Base-by-base conservation (phyloP, 2,113 vertebrate genomes). In the Anguilla rostrata region DNA sequence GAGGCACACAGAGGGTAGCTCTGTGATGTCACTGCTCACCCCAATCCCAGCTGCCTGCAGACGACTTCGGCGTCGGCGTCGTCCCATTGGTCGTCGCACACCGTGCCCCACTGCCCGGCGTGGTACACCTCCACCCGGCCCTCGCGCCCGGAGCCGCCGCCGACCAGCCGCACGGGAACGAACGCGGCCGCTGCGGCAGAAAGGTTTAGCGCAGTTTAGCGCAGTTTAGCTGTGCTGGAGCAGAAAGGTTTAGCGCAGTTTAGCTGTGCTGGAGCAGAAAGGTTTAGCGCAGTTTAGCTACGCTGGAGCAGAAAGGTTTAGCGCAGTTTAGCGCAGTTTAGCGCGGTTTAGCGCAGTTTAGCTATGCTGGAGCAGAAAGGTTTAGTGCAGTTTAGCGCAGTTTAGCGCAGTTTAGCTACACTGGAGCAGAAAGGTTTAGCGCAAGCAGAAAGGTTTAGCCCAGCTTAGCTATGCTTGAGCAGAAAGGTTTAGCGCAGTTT, bases 61-160 rank as follows among this genome's bases (percentile, higher is more conserved):
- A 99, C 93, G 83, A 99, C 98, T 91, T 99, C 98, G 40, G 98
- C 98, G 78, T 99, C 98, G 0, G 95, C 97, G n/a, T 98, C 96
- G 11, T 99, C 98, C 98, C 98, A 99, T 83, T 99, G 97, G 91
- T 99, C 97, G 0, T 99, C 98, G 79, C 98, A 99, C 87, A 99
- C 89, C 1, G 98, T 98, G 0, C 98, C 98, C 98, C 98, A 99
- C 89, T 97, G 97, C 22, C 98, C 97, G 0, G 94, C 95, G 0
- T 96, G 96, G 92, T 96, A 97, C 66, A 99, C 94, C 91, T 99
- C 98, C 41, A 99, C 97, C 75, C 97, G 95, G 89, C 98, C 98
- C 92, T 99, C 97, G 0, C 91, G 91, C 22, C 49, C 22, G 0
- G 91, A 95, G 26, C 9, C 91, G 22, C 98, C 98, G 14, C 96